Conservation (phyloP, 2,888 invertebrate species). For the Litoditis marina region DNA sequence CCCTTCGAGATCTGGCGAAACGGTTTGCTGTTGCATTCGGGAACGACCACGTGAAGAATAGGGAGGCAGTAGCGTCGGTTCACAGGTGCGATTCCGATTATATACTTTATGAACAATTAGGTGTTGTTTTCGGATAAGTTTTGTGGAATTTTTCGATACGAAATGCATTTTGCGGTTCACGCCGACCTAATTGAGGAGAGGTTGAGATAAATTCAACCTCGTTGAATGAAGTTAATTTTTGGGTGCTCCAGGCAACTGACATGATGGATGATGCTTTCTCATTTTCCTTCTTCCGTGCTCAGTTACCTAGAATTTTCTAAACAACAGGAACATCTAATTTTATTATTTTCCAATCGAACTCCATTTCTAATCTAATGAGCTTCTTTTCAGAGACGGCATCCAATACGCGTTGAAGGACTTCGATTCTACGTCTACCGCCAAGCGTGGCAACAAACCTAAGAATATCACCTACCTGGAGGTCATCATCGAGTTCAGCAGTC, state of each 20-base stretch:
- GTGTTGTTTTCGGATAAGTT: neutral
- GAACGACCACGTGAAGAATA: constrained; percentile 38
- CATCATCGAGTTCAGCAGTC: constrained; percentile 89
- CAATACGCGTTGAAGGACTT: constrained; percentile 77
- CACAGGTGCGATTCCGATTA: constrained; percentile 32
- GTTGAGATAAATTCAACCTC: neutral
- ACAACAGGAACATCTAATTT: neutral
- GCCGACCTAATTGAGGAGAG: no score
- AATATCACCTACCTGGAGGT: constrained; percentile 90
- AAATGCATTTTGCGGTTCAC: no score
- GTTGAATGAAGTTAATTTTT: no score
- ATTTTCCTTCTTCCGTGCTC: neutral
- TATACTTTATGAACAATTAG: neutral
- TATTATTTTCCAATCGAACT: neutral
- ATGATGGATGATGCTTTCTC: neutral
- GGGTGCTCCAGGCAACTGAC: no score
- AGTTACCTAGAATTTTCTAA: neutral
- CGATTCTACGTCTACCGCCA: constrained; percentile 64
- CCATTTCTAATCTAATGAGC: no score
- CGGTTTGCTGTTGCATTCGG: constrained; percentile 75
- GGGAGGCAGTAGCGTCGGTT: constrained; percentile 51
- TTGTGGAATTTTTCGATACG: neutral
- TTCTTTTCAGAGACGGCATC: constrained; percentile 51
- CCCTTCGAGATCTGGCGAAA: constrained; percentile 81
- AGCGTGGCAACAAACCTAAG: constrained; percentile 70